Percentiles rank a stretch among this genome's conserved stretches.
phyloP scores from a whole-genome alignment of 2,113 vertebrate species.

The Columbina picui region DNA sequence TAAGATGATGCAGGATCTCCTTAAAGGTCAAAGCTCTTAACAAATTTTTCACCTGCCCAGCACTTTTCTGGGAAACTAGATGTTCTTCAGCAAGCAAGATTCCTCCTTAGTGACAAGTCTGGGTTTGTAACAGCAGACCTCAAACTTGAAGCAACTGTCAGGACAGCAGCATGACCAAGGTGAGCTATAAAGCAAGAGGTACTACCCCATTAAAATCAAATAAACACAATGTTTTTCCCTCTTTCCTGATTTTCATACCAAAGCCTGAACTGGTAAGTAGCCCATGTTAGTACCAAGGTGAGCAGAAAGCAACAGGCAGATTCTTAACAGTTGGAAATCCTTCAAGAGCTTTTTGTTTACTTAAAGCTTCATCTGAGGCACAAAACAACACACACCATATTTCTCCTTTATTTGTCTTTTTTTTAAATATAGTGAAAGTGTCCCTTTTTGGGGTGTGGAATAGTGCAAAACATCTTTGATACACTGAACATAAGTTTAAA shows the following conservation, averaged over 20 bases:
- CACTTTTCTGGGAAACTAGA: not conserved
- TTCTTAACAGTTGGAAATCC: not conserved
- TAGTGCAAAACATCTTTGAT: not conserved
- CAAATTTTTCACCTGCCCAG: not conserved
- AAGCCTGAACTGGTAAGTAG: not conserved
- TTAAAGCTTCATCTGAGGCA: not conserved
- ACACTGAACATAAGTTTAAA: not conserved
- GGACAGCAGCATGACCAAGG: not conserved
- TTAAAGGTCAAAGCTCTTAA: not conserved
- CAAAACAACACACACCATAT: not conserved
- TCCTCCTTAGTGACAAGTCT: not conserved
- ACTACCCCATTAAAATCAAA: not conserved
- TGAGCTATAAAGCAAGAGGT: not conserved
- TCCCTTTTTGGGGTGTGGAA: no score
- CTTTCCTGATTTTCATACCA: not conserved
- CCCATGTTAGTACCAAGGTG: not conserved
- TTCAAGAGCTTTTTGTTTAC: not conserved
- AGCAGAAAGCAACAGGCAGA: not conserved
- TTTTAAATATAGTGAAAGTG: not conserved
- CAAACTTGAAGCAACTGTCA: not conserved
- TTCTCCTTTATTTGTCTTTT: not conserved
- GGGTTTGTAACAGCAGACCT: not conserved
- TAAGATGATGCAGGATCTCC: not conserved
- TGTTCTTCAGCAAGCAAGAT: rapidly evolving
- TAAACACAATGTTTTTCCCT: not conserved